These are phyloP conservation scores for Philhelius pedissequus DNA, from an alignment of 2,888 invertebrate genomes.

Conservation along the genomic window DNA sequence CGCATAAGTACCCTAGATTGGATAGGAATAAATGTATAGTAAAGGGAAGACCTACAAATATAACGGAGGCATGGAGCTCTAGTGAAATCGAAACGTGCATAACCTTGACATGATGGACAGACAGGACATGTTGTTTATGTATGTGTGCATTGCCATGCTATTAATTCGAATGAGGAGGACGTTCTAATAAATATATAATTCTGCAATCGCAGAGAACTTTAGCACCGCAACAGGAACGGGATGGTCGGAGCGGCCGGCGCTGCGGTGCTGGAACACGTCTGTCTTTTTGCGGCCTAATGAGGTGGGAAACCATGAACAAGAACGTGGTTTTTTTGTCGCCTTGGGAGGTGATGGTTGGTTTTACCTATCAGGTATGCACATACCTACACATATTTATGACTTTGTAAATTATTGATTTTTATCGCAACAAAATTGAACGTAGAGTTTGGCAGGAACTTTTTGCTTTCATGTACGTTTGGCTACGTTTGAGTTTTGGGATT, in stretches of 20 bases:
- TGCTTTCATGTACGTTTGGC: background rate
- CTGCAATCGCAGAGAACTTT: constrained; percentile 14
- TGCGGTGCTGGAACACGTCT: constrained; percentile 1
- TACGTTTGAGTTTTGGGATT: background rate
- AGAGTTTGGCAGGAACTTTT: background rate
- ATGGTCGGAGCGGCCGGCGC: background rate
- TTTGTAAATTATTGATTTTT: constrained; percentile 1
- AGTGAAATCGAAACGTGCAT: constrained; percentile 2
- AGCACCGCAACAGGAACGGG: background rate
- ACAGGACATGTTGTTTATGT: background rate
- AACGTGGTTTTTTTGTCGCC: constrained; percentile 12
- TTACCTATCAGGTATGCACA: background rate
- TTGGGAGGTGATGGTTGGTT: background rate
- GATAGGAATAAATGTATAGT: background rate
- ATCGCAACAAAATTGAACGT: background rate
- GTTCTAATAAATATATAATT: constrained; percentile 28
- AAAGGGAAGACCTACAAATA: background rate
- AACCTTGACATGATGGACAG: constrained; percentile 23
- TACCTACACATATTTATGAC: background rate
- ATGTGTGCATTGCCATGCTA: background rate
- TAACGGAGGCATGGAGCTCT: constrained; percentile 16
- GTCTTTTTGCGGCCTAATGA: constrained; percentile 62
- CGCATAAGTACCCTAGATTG: background rate
- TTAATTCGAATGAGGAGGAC: constrained; percentile 18
- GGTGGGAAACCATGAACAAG: constrained; percentile 54